Evolutionary conservation across 2,797 vertebrate genomes (phyloP), one percentile per base, ranked within the genome.

Genomic region (Pipistrellus pygmaeus): DNA sequence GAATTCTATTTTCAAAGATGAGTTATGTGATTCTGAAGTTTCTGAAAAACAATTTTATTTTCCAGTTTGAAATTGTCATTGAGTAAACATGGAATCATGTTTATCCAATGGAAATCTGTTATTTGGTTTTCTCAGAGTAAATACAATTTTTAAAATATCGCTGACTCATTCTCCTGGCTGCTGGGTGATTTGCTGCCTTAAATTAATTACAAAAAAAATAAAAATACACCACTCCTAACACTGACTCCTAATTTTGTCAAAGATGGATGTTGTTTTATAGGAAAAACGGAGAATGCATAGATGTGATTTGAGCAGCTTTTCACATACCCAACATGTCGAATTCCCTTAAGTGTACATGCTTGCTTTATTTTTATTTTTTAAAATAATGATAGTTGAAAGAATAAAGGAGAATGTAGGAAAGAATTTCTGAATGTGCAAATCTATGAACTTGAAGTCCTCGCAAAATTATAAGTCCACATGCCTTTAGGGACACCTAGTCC

Each of bases 41-140:
- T 96, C 60, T 94, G 17, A 80, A 91, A 95, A 95, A 86, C 20
- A 75, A 15, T 41, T 83, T 91, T 89, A 86, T 81, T 95, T 90
- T 44, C 53, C 48, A 30, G n/a, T 80, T 84, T 90, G 38, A 75
- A 53, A 85, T 94, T 91, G 73, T 88, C 71, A 86, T 25, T 66
- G 62, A 75, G 75, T 89, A 91, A 91, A 91, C 55, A 88, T 1
- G 73, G 41, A 91, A 88, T 84, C n/a, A 53, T 80, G 80, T 86
- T 93, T 94, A 44, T 83, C 88, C 72, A 62, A 35, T 68, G 13
- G 72, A 90, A 96, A 64, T 14, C 62, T 82, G 38, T 93, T 72
- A 83, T 77, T 95, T 84, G 75, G 55, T 73, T 90, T 93, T 81
- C 57, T 95, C 55, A 71, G 35, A 68, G 55, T 89, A 92, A 93